phyloP scores from a whole-genome alignment of 2,888 invertebrate species.

The Xanthia togata region DNA sequence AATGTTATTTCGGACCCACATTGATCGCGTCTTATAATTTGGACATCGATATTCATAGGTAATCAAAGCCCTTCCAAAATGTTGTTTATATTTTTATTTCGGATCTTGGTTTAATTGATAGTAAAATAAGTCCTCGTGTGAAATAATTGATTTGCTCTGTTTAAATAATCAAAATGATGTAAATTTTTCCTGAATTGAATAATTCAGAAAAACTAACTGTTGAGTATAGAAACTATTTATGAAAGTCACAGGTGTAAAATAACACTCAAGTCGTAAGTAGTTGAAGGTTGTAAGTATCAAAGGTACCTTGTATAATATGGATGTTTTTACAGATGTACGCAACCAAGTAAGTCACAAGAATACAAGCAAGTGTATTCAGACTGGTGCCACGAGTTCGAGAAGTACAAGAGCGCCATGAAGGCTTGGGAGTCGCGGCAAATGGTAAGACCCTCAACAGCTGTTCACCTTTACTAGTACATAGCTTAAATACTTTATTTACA shows the following conservation, averaged over 20 bases:
- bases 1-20: slow-evolving; percentile 90
- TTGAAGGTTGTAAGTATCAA: slow-evolving; percentile 5
- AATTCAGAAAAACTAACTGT: too few relatives aligned
- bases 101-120: too few relatives aligned
- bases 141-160: too few relatives aligned
- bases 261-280: background rate
- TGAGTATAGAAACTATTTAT: too few relatives aligned
- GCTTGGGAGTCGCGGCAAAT: slow-evolving; percentile 92
- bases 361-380: slow-evolving; percentile 92
- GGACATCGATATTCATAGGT: slow-evolving; percentile 91
- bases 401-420: slow-evolving; percentile 92
- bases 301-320: background rate
- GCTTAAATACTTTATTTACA: too few relatives aligned
- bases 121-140: too few relatives aligned
- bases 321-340: slow-evolving; percentile 86
- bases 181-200: too few relatives aligned
- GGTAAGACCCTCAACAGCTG: slow-evolving; percentile 78
- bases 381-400: slow-evolving; percentile 94
- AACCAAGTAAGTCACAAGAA: slow-evolving; percentile 90
- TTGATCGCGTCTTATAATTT: slow-evolving; percentile 91
- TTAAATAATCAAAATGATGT: too few relatives aligned
- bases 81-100: too few relatives aligned
- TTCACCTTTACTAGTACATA: background rate
- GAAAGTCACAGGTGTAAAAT: background rate
- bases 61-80: slow-evolving; percentile 15